These are phyloP conservation scores for Plutomurus gul DNA, from an alignment of 1,140 invertebrate species.

Conservation along the genomic window DNA sequence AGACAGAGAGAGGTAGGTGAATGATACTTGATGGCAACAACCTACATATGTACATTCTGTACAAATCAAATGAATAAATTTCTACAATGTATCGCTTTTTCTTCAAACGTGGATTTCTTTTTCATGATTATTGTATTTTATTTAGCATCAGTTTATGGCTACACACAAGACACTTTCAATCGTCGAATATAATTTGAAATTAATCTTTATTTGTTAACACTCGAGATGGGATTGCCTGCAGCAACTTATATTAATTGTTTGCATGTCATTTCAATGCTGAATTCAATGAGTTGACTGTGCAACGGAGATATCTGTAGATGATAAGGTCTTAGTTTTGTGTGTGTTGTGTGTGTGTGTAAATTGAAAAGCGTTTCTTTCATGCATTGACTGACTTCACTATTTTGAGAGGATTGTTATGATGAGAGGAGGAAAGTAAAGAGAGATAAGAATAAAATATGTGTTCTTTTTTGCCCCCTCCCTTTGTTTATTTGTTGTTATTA, in stretches of 20 bases:
- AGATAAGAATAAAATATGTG: neutral
- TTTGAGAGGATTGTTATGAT: slow-evolving; percentile 13
- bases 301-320: neutral
- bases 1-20: no score
- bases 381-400: neutral
- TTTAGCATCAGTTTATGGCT: slow-evolving; percentile 6
- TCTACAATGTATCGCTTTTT: no score
- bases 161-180: neutral
- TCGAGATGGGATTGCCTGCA: neutral
- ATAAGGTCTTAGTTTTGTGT: no score
- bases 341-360: neutral
- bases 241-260: slow-evolving; percentile 14
- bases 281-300: neutral
- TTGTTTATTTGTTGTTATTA: slow-evolving; percentile 30
- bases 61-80: neutral
- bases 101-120: neutral
- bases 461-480: slow-evolving; percentile 14
- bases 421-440: neutral
- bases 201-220: neutral
- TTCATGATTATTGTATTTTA: neutral
- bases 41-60: neutral
- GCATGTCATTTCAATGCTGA: slow-evolving; percentile 1
- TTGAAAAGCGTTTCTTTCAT: slow-evolving; percentile 19
- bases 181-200: neutral
- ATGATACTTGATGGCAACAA: no score